These are phyloP conservation scores for Pocillopora verrucosa DNA, from an alignment of 64 coral and sea anemone genomes.

Conservation along the genomic window DNA sequence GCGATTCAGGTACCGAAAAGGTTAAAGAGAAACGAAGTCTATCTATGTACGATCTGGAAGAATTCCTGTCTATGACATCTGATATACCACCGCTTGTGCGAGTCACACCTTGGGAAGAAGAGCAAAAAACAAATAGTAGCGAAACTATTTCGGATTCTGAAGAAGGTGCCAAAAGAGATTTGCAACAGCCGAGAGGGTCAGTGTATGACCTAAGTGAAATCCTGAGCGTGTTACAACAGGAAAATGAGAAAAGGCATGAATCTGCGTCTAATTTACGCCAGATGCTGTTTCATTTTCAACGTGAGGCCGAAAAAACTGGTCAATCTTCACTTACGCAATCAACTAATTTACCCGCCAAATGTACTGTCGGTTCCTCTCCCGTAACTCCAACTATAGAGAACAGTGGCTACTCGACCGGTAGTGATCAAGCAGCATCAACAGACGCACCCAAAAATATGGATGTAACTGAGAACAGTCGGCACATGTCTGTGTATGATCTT, in stretches of 20 bases:
- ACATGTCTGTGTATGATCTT: slow-evolving; percentile 48
- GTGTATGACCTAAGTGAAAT: slow-evolving; percentile 66
- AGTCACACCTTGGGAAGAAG: not conserved
- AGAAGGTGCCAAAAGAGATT: not conserved
- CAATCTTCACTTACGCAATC: not conserved
- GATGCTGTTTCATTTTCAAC: slow-evolving; percentile 59
- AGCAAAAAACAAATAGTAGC: not conserved
- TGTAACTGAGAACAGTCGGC: not conserved
- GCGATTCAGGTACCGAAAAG: not conserved
- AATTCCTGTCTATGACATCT: slow-evolving; percentile 60
- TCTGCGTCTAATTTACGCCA: slow-evolving; percentile 64
- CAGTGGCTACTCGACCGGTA: slow-evolving; percentile 32
- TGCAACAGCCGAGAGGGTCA: not conserved
- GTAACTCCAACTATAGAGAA: not conserved
- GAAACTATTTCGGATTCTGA: not conserved
- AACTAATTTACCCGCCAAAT: not conserved
- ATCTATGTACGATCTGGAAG: slow-evolving; percentile 78
- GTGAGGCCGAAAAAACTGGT: slow-evolving; percentile 23
- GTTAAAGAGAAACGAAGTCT: slow-evolving; percentile 34
- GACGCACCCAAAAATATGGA: not conserved
- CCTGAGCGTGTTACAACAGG: slow-evolving; percentile 31
- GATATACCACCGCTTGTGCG: slow-evolving; percentile 9
- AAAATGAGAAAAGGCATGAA: slow-evolving; percentile 33
- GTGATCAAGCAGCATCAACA: not conserved
- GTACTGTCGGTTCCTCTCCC: not conserved